phyloP scores from a whole-genome alignment of 2,797 vertebrate genomes.

The Pelobates cultripes region DNA sequence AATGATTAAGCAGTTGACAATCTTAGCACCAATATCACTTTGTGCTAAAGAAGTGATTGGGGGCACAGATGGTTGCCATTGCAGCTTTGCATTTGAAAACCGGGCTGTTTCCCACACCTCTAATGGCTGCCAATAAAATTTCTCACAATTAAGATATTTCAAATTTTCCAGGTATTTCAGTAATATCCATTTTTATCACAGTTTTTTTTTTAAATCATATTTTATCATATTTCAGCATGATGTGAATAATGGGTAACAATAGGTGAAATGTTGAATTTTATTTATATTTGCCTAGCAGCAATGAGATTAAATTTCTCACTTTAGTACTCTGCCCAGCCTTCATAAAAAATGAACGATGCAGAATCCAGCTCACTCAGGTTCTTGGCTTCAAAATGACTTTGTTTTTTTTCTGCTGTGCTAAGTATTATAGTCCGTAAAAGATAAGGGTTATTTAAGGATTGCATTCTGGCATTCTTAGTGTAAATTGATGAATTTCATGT shows the following conservation, averaged over 20 bases:
- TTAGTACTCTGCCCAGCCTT: not conserved
- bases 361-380: conserved; percentile 1
- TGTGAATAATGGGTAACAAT: not conserved
- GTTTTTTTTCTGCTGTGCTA: not conserved
- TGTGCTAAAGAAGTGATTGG: no score
- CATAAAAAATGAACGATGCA: not conserved
- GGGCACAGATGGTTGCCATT: no score
- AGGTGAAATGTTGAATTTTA: not conserved
- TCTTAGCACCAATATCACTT: no score
- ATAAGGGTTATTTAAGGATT: conserved; percentile 10
- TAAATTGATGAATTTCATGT: no score
- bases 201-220: no score
- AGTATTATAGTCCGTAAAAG: not conserved
- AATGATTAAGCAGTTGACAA: no score
- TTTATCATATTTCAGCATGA: not conserved
- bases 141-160: no score
- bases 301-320: not conserved
- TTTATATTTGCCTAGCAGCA: not conserved
- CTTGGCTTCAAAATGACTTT: not conserved
- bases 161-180: no score
- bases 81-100: no score
- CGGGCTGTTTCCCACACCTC: no score
- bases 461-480: not conserved
- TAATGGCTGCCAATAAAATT: no score
- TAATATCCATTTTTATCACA: no score